A percentile compares a stretch with the other conserved stretches of the same genome.
These are phyloP conservation scores for Cyclargus thomasi DNA, from an alignment of 1,140 invertebrate genomes.

Conservation along the genomic window DNA sequence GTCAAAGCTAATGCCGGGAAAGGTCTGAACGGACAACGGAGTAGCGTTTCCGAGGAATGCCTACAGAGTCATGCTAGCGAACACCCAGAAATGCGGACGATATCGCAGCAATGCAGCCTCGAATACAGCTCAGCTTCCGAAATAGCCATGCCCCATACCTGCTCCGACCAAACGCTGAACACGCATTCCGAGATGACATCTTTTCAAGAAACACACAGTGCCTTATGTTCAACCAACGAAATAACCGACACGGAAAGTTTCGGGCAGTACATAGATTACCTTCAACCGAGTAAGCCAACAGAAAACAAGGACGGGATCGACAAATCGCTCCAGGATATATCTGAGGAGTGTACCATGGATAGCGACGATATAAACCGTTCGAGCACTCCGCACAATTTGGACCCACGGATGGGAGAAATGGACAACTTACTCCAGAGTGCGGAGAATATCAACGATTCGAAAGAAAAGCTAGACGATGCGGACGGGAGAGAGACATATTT, in stretches of 20 bases:
- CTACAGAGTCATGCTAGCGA: conserved; percentile 58
- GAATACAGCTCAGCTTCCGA: conserved; percentile 69
- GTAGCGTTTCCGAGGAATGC: conserved; percentile 64
- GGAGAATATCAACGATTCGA: conserved; percentile 37
- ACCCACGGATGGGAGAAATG: conserved; percentile 38
- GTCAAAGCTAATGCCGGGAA: conserved; percentile 63
- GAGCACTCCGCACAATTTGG: conserved; percentile 43
- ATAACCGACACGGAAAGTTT: conserved; percentile 73
- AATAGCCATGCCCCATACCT: conserved; percentile 68
- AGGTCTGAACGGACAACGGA: conserved; percentile 50
- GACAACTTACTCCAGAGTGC: conserved; percentile 49
- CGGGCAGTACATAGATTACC: conserved; percentile 68
- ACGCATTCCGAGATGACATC: conserved; percentile 71
- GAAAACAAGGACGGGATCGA: conserved; percentile 48
- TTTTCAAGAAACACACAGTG: conserved; percentile 69
- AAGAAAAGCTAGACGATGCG: conserved; percentile 50
- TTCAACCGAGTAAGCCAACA: conserved; percentile 49
- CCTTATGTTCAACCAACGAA: conserved; percentile 70
- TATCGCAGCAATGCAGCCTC: conserved; percentile 72
- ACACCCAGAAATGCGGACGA: conserved; percentile 68
- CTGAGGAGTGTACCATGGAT: conserved; percentile 63
- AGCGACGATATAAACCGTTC: conserved; percentile 59
- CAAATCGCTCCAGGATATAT: conserved; percentile 64
- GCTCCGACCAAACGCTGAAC: conserved; percentile 69
- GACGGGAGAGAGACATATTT: conserved; percentile 62